Conservation (phyloP, 1,140 invertebrate species). For the Hyposmocoma kahamanoa region DNA sequence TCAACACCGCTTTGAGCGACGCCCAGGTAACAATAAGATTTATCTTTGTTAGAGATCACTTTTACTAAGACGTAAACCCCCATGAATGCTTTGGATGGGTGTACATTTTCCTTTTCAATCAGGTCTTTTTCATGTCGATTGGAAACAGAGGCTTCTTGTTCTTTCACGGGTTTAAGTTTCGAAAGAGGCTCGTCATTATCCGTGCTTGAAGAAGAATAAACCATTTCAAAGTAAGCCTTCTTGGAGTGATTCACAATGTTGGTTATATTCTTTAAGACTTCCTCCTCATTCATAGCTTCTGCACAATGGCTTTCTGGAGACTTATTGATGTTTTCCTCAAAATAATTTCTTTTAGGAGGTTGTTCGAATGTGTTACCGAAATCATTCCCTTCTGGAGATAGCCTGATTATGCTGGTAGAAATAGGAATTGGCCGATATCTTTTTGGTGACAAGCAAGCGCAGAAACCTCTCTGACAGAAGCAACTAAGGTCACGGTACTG, state of each 20-base stretch:
- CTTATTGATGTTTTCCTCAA: no score
- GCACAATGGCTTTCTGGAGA: background rate
- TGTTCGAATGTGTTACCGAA: no score
- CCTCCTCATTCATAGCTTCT: background rate
- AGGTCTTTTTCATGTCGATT: background rate
- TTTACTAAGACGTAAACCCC: conserved; percentile 1
- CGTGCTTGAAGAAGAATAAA: no score
- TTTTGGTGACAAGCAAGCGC: no score
- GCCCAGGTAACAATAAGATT: background rate
- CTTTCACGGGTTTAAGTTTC: background rate
- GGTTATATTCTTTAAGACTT: background rate
- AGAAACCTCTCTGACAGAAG: no score
- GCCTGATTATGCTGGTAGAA: no score
- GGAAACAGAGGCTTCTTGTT: background rate
- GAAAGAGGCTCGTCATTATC: background rate
- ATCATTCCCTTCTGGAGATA: no score
- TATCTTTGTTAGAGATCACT: background rate
- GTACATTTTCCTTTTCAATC: conserved; percentile 1
- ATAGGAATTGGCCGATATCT: no score
- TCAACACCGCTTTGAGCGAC: conserved; percentile 1
- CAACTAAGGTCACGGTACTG: no score
- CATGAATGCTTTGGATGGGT: background rate
- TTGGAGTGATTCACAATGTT: background rate
- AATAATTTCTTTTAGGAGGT: no score
- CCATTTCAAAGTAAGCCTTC: no score